Evolutionary conservation across 2,888 invertebrate genomes (phyloP).

Genomic region (Zeuzera pyrina): DNA sequence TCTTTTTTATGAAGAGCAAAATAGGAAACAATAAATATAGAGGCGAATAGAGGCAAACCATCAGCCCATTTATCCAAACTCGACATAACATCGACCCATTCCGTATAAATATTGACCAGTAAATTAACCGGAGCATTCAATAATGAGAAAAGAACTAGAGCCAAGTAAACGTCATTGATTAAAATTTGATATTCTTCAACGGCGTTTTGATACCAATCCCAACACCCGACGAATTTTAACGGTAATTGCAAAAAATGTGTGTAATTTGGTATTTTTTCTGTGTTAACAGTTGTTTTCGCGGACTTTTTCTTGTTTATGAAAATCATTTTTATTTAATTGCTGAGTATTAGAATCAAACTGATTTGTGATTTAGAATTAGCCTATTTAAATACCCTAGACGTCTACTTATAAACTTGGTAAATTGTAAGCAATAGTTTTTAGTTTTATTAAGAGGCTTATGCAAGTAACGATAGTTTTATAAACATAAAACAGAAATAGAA

Average conservation of each 20-base stretch:
- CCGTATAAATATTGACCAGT: constrained; percentile 35
- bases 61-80: constrained; percentile 47
- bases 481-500: too few species aligned
- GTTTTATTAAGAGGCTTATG: too few species aligned
- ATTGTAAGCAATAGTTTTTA: too few species aligned
- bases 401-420: too few species aligned
- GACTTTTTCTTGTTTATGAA: background rate
- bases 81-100: constrained; percentile 47
- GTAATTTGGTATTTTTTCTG: constrained; percentile 29
- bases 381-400: too few species aligned
- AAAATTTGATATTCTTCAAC: constrained; percentile 23
- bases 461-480: too few species aligned
- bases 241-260: constrained; percentile 37
- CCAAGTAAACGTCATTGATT: constrained; percentile 38
- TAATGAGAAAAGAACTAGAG: constrained; percentile 37
- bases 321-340: too few species aligned
- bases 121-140: constrained; percentile 27
- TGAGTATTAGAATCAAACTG: too few species aligned
- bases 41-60: constrained; percentile 38
- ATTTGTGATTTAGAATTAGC: too few species aligned
- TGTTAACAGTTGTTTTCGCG: too few species aligned
- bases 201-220: constrained; percentile 45
- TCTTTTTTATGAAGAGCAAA: constrained; percentile 36
- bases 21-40: constrained; percentile 41
- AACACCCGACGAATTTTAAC: constrained; percentile 45